Evolutionary conservation across 2,888 invertebrate genomes (phyloP).

Genomic region (Eilema caniola): DNA sequence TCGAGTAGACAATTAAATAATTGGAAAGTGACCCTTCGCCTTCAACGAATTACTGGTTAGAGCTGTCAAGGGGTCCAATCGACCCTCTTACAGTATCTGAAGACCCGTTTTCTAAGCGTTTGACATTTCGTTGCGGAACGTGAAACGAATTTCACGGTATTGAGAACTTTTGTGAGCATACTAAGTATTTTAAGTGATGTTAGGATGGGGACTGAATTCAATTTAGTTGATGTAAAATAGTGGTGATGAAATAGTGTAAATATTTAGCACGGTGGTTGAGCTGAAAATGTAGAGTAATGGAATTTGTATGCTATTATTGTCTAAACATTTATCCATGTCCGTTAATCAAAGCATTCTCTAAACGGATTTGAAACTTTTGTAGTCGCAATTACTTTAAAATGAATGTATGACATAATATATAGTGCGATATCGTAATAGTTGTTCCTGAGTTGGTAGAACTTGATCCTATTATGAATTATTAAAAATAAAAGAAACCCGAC

Average conservation of each 20-base stretch:
- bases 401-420: too few relatives aligned
- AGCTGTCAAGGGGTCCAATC: slow-evolving; percentile 71
- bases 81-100: slow-evolving; percentile 59
- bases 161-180: slow-evolving; percentile 63
- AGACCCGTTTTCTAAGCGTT: slow-evolving; percentile 51
- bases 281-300: neutral
- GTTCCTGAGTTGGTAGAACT: too few relatives aligned
- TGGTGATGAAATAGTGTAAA: neutral
- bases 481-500: too few relatives aligned
- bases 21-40: slow-evolving; percentile 71
- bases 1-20: slow-evolving; percentile 71
- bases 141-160: slow-evolving; percentile 73
- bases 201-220: slow-evolving; percentile 39
- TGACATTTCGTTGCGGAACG: slow-evolving; percentile 73
- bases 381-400: too few relatives aligned
- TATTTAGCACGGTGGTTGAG: neutral
- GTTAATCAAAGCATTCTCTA: neutral
- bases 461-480: too few relatives aligned
- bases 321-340: neutral
- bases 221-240: slow-evolving; percentile 49
- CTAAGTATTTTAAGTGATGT: slow-evolving; percentile 65
- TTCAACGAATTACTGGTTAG: slow-evolving; percentile 80
- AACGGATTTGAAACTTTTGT: too few relatives aligned
- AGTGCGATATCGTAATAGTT: too few relatives aligned
- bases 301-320: neutral